Conservation (phyloP, 2,113 vertebrate species). For the Thryonomys swinderianus region DNA sequence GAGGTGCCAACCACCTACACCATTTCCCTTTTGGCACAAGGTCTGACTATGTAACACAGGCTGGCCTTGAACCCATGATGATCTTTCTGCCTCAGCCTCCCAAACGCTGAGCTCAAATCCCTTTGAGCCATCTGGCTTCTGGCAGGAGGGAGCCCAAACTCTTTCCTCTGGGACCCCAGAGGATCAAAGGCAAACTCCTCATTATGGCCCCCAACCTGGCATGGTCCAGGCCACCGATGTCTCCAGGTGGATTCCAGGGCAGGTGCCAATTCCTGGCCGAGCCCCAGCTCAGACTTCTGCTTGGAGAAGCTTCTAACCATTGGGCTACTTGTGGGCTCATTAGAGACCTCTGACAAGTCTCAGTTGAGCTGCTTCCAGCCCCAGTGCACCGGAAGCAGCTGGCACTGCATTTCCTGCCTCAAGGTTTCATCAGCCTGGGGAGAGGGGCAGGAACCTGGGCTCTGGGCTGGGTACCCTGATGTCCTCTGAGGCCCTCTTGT, state of each 20-base stretch:
- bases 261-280: neutral
- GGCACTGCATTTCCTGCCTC: neutral
- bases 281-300: neutral
- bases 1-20: neutral
- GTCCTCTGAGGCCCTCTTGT: neutral
- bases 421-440: neutral
- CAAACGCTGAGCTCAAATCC: neutral
- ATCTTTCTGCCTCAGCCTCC: neutral
- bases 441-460: neutral
- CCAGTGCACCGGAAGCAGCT: neutral
- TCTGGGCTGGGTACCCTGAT: neutral
- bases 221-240: neutral
- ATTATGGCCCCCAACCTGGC: neutral
- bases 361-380: neutral
- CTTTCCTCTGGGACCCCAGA: neutral
- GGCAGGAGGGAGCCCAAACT: neutral
- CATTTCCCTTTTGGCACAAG: too few relatives aligned
- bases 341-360: slow-evolving; percentile 51
- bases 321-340: neutral
- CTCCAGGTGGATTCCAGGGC: slow-evolving; percentile 28
- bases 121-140: neutral
- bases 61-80: neutral
- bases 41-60: too few relatives aligned
- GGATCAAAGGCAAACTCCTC: neutral
- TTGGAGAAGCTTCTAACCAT: slow-evolving; percentile 38